Evolutionary conservation across 2,113 vertebrate genomes (phyloP).

Genomic region (cat (Felis catus)): DNA sequence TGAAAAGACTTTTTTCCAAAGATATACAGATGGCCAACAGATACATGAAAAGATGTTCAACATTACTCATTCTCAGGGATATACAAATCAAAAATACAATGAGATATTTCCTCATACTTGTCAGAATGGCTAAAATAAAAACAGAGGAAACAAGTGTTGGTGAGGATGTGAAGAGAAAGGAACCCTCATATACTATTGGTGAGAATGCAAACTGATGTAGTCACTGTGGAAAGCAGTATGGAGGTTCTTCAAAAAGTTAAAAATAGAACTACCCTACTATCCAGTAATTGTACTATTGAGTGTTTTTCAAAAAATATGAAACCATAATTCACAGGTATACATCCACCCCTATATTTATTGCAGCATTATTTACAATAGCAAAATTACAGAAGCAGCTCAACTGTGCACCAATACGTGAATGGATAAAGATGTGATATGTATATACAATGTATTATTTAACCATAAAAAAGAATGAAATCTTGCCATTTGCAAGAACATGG

Average conservation of each 20-base stretch:
- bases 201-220: not conserved
- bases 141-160: not conserved
- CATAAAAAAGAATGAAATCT: not conserved
- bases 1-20: not conserved
- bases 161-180: not conserved
- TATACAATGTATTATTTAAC: not conserved
- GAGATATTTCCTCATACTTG: not conserved
- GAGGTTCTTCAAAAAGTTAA: not conserved
- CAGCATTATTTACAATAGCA: not conserved
- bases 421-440: not conserved
- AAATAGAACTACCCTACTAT: not conserved
- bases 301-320: not conserved
- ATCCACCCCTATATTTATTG: not conserved
- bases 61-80: not conserved
- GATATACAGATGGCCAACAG: not conserved
- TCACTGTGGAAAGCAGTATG: not conserved
- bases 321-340: not conserved
- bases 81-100: not conserved
- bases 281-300: not conserved
- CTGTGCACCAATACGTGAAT: not conserved
- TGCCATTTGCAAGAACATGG: not conserved
- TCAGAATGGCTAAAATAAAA: not conserved
- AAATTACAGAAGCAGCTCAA: not conserved
- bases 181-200: not conserved
- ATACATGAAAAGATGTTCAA: not conserved